A percentile compares a stretch with the other conserved stretches of the same genome.
phyloP scores from a whole-genome alignment of 2,113 vertebrate species.

The Pseudonaja textilis region DNA sequence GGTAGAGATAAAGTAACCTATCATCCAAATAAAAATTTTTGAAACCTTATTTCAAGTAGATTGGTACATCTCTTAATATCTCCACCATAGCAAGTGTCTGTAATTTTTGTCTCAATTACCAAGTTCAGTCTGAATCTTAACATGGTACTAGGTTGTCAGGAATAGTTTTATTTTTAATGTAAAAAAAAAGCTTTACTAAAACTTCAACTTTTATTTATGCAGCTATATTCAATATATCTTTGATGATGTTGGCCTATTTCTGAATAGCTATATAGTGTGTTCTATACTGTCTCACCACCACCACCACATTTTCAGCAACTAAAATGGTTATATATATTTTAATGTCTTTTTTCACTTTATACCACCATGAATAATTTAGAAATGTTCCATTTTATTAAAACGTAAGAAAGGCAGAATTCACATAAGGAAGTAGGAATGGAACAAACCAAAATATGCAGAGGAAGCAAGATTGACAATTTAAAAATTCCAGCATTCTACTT shows the following conservation, averaged over 20 bases:
- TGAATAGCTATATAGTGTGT: background rate
- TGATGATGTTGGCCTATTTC: background rate
- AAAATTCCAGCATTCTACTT: conserved; percentile 68
- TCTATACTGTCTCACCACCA: background rate
- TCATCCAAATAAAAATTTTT: background rate
- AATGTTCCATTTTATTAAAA: conserved; percentile 80
- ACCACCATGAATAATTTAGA: conserved; percentile 69
- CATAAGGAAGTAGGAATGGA: conserved; percentile 73
- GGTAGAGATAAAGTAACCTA: background rate
- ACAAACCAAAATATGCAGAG: conserved; percentile 71
- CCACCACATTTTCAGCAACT: background rate
- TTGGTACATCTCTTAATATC: background rate
- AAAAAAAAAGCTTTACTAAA: background rate
- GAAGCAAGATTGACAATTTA: conserved; percentile 66
- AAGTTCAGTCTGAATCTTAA: background rate
- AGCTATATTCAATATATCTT: background rate
- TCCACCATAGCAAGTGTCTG: background rate
- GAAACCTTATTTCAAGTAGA: background rate
- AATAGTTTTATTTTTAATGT: background rate
- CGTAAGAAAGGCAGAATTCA: conserved; percentile 81
- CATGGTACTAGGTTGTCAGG: background rate
- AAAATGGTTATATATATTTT: no score
- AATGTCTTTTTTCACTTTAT: conserved; percentile 5
- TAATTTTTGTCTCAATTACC: background rate
- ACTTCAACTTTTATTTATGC: background rate